These are phyloP conservation scores for Drosophila cardini DNA, from an alignment of 1,140 invertebrate genomes.

Conservation along the genomic window DNA sequence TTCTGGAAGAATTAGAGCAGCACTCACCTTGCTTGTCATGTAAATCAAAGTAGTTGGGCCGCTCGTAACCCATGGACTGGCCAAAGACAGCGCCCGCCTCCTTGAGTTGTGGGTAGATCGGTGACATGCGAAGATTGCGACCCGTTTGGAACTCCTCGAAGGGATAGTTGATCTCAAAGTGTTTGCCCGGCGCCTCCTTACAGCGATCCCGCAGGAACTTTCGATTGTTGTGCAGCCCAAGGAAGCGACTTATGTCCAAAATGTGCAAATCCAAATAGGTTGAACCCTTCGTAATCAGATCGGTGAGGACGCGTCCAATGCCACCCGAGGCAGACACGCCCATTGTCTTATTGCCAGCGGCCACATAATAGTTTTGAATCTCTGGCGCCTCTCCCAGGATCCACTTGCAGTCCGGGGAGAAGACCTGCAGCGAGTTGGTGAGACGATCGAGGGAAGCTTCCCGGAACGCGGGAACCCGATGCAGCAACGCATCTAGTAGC, in stretches of 20 bases:
- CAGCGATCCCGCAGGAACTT: constrained; percentile 97
- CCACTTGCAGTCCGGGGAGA: constrained; percentile 97
- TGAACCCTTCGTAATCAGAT: constrained; percentile 94
- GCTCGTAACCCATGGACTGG: constrained; percentile 99
- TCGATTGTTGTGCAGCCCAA: constrained; percentile 97
- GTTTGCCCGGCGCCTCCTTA: constrained; percentile 96
- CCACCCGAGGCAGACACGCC: constrained; percentile 97
- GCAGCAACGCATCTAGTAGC: constrained; percentile 93
- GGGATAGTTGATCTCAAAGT: constrained; percentile 93
- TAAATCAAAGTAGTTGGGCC: constrained; percentile 95
- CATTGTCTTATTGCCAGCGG: constrained; percentile 97
- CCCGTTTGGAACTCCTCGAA: constrained; percentile 94
- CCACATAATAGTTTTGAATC: constrained; percentile 97
- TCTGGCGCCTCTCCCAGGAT: constrained; percentile 97
- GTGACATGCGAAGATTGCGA: constrained; percentile 96
- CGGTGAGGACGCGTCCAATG: constrained; percentile 94
- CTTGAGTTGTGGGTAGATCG: constrained; percentile 96
- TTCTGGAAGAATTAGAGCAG: too few species aligned
- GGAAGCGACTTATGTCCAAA: constrained; percentile 96
- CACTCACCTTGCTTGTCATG: constrained; percentile 86
- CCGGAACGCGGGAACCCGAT: constrained; percentile 92
- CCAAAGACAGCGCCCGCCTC: constrained; percentile 98
- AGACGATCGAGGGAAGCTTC: constrained; percentile 91
- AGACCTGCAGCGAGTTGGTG: constrained; percentile 95
- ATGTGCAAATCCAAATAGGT: constrained; percentile 95